Evolutionary conservation across 37 sponge, comb jelly and placozoan genomes (phyloP).

Genomic region (Cliona cf. orientalis): DNA sequence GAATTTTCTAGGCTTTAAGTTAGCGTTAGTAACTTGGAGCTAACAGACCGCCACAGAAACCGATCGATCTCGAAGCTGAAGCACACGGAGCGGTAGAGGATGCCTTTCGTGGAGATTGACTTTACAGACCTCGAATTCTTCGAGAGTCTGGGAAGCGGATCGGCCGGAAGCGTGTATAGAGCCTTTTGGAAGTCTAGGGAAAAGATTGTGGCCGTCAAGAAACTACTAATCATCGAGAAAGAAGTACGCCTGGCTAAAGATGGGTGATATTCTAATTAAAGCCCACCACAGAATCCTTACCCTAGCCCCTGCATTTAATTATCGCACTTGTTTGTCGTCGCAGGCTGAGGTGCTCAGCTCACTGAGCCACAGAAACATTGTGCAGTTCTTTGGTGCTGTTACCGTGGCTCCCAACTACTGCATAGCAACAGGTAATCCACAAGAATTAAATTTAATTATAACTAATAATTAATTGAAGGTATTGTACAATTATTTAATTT

Average conservation of each 20-base stretch:
- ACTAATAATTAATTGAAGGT: too few species aligned
- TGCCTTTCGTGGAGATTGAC: slow-evolving; percentile 77
- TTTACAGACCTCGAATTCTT: slow-evolving; percentile 80
- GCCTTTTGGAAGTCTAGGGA: slow-evolving; percentile 77
- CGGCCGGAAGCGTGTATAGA: slow-evolving; percentile 84
- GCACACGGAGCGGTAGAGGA: not conserved
- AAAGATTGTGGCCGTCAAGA: slow-evolving; percentile 90
- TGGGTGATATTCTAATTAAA: not conserved
- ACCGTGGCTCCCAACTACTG: slow-evolving; percentile 75
- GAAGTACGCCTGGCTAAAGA: slow-evolving; percentile 36
- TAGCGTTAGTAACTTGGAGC: too few species aligned
- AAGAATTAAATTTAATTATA: too few species aligned
- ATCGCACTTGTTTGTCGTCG: not conserved
- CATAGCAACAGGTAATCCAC: slow-evolving; percentile 85
- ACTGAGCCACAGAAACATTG: slow-evolving; percentile 86
- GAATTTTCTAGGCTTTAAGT: too few species aligned
- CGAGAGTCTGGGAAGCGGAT: slow-evolving; percentile 78
- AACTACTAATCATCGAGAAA: slow-evolving; percentile 65
- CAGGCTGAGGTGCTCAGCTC: slow-evolving; percentile 85
- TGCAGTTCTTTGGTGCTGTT: slow-evolving; percentile 92
- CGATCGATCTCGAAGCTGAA: not conserved
- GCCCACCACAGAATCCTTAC: slow-evolving; percentile 1
- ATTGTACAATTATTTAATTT: too few species aligned
- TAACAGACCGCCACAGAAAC: too few species aligned
- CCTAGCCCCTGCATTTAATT: not conserved